Evolutionary conservation across 1,140 invertebrate genomes (phyloP).

Genomic region (Aphelenchoides fujianensis): DNA sequence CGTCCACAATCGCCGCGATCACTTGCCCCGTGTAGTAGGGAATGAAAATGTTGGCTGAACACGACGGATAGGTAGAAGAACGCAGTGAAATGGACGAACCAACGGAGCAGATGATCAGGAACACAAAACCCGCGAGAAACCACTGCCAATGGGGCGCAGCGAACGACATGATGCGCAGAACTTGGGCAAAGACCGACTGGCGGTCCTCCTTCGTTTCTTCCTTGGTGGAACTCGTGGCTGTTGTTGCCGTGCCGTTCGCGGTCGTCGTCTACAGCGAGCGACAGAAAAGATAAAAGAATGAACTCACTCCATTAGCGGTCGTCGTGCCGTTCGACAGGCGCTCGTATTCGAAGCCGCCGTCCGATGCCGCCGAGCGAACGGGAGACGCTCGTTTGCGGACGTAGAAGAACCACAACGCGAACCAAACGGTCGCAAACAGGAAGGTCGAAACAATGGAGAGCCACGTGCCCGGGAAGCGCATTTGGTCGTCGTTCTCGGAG

Average conservation of each 20-base stretch:
- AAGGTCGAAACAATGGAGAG: conserved; percentile 23
- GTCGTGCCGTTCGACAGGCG: too few relatives aligned
- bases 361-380: too few relatives aligned
- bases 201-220: conserved; percentile 9
- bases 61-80: too few relatives aligned
- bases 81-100: too few relatives aligned
- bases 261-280: background rate
- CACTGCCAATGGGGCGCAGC: background rate
- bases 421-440: background rate
- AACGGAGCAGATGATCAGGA: conserved; percentile 28
- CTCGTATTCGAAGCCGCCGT: too few relatives aligned
- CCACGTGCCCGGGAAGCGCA: conserved; percentile 22
- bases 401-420: background rate
- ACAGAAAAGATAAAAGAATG: too few relatives aligned
- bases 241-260: background rate
- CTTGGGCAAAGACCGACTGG: conserved; percentile 17
- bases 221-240: background rate
- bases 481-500: conserved; percentile 15
- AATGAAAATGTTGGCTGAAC: conserved; percentile 49
- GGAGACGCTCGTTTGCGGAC: background rate
- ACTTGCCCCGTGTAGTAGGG: conserved; percentile 54
- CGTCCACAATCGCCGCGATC: conserved; percentile 41
- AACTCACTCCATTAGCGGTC: conserved; percentile 15
- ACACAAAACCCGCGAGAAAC: conserved; percentile 26
- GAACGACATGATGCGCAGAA: conserved; percentile 19